Conservation (phyloP, 2,888 invertebrate species). For the Trypoxylon attenuatum region DNA sequence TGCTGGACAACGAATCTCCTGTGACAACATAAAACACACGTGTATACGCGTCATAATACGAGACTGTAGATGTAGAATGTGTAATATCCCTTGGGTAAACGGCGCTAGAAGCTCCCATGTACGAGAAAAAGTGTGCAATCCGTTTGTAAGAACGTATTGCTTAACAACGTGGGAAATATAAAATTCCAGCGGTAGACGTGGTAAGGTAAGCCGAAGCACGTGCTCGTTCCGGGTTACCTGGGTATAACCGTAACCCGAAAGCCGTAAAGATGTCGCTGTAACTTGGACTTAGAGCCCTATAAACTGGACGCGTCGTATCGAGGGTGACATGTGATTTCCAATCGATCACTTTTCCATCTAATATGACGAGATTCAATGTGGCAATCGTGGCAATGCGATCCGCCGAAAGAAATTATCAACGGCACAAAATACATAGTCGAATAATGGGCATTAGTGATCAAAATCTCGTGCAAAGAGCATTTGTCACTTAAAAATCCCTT, state of each 20-base stretch:
- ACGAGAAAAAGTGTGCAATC: conserved; percentile 15
- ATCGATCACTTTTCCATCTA: conserved; percentile 5
- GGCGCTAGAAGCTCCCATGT: neutral
- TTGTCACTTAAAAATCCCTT: too few relatives aligned
- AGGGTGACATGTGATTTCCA: conserved; percentile 9
- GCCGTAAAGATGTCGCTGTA: conserved; percentile 18
- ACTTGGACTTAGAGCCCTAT: conserved; percentile 14
- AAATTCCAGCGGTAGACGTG: conserved; percentile 17
- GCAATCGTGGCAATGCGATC: too few relatives aligned
- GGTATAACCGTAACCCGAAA: conserved; percentile 5
- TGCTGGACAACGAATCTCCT: too few relatives aligned
- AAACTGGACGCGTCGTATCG: conserved; percentile 12
- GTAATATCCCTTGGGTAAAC: neutral
- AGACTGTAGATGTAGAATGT: too few relatives aligned
- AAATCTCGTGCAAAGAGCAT: too few relatives aligned
- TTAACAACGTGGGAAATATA: conserved; percentile 29
- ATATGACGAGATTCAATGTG: too few relatives aligned
- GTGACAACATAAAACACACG: too few relatives aligned
- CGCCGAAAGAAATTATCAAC: too few relatives aligned
- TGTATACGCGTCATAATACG: too few relatives aligned
- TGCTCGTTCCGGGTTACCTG: conserved; percentile 4
- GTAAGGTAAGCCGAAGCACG: neutral
- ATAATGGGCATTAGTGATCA: too few relatives aligned
- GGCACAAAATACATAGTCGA: too few relatives aligned
- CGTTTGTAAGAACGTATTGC: conserved; percentile 15